Conservation (phyloP, 1,140 invertebrate species). For the Brachionus sp. region DNA sequence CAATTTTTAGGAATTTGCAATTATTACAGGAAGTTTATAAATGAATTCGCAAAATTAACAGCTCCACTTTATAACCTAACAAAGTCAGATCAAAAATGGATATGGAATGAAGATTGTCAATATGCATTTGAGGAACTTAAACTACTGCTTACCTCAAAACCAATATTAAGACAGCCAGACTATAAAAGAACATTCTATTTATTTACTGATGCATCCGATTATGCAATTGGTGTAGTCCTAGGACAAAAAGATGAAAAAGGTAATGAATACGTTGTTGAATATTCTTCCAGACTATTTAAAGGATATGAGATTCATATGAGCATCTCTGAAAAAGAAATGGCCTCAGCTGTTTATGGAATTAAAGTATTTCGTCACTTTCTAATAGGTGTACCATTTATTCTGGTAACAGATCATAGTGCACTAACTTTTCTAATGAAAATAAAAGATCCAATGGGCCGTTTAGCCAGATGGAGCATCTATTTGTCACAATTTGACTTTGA, state of each 20-base stretch:
- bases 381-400: constrained; percentile 59
- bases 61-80: constrained; percentile 51
- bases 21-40: constrained; percentile 48
- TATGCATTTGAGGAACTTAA: no score
- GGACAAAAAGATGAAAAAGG: constrained; percentile 46
- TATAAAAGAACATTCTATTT: constrained; percentile 46
- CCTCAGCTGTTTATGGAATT: constrained; percentile 57
- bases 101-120: constrained; percentile 3
- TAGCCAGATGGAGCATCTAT: neutral
- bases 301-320: constrained; percentile 47
- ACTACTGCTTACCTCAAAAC: constrained; percentile 35
- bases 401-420: constrained; percentile 62
- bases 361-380: constrained; percentile 61
- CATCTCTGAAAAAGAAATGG: constrained; percentile 54
- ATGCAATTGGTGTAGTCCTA: constrained; percentile 47
- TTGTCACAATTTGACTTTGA: neutral
- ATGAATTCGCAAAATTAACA: constrained; percentile 46
- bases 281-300: neutral
- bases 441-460: neutral
- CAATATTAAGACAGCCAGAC: constrained; percentile 47
- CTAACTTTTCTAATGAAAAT: constrained; percentile 55
- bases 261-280: constrained; percentile 9
- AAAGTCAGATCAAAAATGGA: constrained; percentile 47
- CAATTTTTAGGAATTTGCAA: constrained; percentile 45
- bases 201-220: constrained; percentile 48